phyloP scores from a whole-genome alignment of 2,797 vertebrate species.

The Petrocephalus sullivani region DNA sequence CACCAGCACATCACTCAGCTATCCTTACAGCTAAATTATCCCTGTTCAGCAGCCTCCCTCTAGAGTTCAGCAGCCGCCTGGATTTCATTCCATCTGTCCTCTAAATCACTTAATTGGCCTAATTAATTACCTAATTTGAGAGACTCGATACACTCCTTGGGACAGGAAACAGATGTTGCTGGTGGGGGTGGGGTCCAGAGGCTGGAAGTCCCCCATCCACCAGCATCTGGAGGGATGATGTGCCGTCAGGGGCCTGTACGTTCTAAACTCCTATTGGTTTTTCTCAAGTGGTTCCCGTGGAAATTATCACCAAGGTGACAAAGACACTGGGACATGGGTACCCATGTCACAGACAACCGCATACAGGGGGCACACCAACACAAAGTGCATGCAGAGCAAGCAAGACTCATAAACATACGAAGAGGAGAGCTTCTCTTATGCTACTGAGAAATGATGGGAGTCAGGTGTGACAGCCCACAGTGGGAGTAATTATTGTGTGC shows the following conservation, averaged over 20 bases:
- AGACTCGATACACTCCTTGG: conserved; percentile 50
- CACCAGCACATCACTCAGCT: conserved; percentile 28
- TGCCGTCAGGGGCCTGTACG: background rate
- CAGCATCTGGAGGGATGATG: conserved; percentile 28
- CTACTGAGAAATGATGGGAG: background rate
- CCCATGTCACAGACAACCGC: background rate
- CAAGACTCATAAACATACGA: background rate
- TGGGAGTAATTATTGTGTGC: background rate
- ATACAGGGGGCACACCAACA: background rate
- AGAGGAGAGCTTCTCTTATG: background rate
- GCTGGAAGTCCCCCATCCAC: conserved; percentile 18
- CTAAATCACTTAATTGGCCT: conserved; percentile 62
- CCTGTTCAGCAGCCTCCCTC: conserved; percentile 36
- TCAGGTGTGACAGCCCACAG: background rate
- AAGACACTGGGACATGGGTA: background rate
- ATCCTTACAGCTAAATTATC: background rate
- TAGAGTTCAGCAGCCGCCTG: conserved; percentile 48
- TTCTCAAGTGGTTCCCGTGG: background rate
- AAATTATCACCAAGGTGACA: conserved; percentile 1
- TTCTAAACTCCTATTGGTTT: background rate
- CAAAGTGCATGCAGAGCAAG: background rate
- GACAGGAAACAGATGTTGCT: conserved; percentile 50
- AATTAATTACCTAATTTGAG: conserved; percentile 55
- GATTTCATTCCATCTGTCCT: conserved; percentile 64
- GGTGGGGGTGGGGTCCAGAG: conserved; percentile 41